Base-by-base conservation (phyloP, 2,113 vertebrate genomes). In the Hydropotes inermis region DNA sequence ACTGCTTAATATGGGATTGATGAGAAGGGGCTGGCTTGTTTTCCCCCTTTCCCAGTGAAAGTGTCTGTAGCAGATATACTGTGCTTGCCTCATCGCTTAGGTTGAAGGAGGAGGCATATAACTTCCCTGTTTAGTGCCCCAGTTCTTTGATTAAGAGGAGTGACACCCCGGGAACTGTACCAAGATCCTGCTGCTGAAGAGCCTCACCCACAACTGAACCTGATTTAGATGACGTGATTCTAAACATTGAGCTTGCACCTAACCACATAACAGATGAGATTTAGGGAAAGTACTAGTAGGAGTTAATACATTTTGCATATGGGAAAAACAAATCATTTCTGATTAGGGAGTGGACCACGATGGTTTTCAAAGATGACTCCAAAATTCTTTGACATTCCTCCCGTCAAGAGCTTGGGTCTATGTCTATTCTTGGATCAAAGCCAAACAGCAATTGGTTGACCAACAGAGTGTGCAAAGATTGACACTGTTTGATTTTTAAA, bases 121-220 rank as follows among this genome's bases (percentile, higher is more conserved):
- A 76, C 30, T 17, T 9, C 36, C 36, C n/a, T 67, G 15, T 82
- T 76, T 45, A 50, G 19, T 36, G 7, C 45, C 27, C 30, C 25
- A 43, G 54, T n/a, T 39, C 87, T 83, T 81, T 39, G 14, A 61
- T 7, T 45, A 58, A 50, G 27, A 87, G 2, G 13, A 50, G 55
- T 17, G 16, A 3, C 23, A 4, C 28, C 21, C 16, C 5, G 14
- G 55, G 13, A 43, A 39, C 3, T 10, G 2, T 28, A 3, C 4
- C 3, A 64, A 39, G 11, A n/a, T 25, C 5, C 23, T 25, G 27
- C 25, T 28, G 27, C 43, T 19, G 27, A 84, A n/a, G 6, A 9
- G 2, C 1, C 8, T 54, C 67, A 45, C 39, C 17, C 60, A 57
- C 14, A 33, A 14, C 45, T n/a, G 57, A 47, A 10, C 14, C 19